Conservation (phyloP, 2,797 vertebrate genomes). For the Miichthys miiuy region DNA sequence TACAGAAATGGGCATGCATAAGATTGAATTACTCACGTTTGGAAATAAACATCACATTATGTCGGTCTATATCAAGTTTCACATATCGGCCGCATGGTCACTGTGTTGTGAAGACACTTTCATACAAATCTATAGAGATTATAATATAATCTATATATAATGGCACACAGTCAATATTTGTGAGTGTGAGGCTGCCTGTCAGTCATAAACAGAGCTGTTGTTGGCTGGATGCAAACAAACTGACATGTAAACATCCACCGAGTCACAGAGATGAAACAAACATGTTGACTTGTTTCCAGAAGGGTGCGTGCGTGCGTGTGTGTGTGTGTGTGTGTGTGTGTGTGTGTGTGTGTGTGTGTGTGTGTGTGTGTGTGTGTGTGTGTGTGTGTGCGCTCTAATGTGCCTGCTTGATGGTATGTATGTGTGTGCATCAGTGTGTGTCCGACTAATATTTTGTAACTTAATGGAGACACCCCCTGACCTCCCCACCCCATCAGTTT, state of each 20-base stretch:
- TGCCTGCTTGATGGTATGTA: neutral
- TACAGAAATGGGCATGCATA: neutral
- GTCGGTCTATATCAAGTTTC: neutral
- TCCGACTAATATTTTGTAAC: constrained; percentile 70
- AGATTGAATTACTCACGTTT: neutral
- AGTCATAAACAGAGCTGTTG: constrained; percentile 48
- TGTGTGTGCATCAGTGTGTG: constrained; percentile 26
- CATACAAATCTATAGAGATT: neutral
- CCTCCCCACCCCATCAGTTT: constrained; percentile 49
- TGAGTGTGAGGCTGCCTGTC: neutral
- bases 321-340: constrained; percentile 27
- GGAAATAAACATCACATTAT: neutral
- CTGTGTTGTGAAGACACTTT: neutral
- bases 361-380: constrained; percentile 30
- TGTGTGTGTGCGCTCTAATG: constrained; percentile 10
- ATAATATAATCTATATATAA: neutral
- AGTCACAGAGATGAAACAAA: constrained; percentile 69
- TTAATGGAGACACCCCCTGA: constrained; percentile 70
- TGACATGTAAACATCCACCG: constrained; percentile 51
- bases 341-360: constrained; percentile 30
- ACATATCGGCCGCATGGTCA: neutral
- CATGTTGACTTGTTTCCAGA: constrained; percentile 78
- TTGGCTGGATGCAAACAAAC: constrained; percentile 25
- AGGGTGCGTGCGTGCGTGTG: constrained; percentile 19
- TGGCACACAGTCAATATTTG: constrained; percentile 35